These are phyloP conservation scores for Serrognathus titanus DNA, from an alignment of 2,888 invertebrate species.

Conservation along the genomic window DNA sequence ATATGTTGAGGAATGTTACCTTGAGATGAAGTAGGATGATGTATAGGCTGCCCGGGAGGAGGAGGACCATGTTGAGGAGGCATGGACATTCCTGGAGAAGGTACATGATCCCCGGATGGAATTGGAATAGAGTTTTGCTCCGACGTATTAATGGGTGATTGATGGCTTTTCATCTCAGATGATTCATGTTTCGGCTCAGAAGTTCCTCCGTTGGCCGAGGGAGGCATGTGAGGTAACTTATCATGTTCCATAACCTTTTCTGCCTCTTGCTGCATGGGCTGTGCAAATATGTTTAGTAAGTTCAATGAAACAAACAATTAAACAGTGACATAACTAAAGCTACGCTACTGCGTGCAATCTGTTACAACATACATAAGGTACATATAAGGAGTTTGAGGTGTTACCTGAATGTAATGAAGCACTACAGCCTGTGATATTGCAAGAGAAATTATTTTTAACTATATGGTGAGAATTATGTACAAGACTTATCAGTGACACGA, in stretches of 20 bases:
- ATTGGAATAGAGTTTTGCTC: slow-evolving; percentile 16
- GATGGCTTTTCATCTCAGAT: slow-evolving; percentile 27
- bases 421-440: slow-evolving; percentile 43
- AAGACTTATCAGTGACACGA: background rate
- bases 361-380: slow-evolving; percentile 15
- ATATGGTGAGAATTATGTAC: slow-evolving; percentile 13
- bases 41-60: slow-evolving; percentile 24
- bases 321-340: background rate
- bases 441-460: slow-evolving; percentile 29
- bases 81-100: slow-evolving; percentile 24
- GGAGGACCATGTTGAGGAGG: slow-evolving; percentile 27
- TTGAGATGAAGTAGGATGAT: slow-evolving; percentile 21
- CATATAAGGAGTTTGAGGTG: slow-evolving; percentile 16
- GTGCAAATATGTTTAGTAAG: background rate
- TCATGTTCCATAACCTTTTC: slow-evolving; percentile 16
- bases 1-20: slow-evolving; percentile 24
- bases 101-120: slow-evolving; percentile 26
- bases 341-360: slow-evolving; percentile 25
- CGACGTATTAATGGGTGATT: slow-evolving; percentile 18
- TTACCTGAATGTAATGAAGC: slow-evolving; percentile 48
- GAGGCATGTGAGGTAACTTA: slow-evolving; percentile 2
- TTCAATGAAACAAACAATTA: background rate
- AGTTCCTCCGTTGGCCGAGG: background rate
- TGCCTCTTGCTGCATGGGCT: slow-evolving; percentile 17
- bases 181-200: slow-evolving; percentile 20